These are phyloP conservation scores for Phaethornis superciliosus DNA, from an alignment of 2,113 vertebrate genomes.

Conservation along the genomic window DNA sequence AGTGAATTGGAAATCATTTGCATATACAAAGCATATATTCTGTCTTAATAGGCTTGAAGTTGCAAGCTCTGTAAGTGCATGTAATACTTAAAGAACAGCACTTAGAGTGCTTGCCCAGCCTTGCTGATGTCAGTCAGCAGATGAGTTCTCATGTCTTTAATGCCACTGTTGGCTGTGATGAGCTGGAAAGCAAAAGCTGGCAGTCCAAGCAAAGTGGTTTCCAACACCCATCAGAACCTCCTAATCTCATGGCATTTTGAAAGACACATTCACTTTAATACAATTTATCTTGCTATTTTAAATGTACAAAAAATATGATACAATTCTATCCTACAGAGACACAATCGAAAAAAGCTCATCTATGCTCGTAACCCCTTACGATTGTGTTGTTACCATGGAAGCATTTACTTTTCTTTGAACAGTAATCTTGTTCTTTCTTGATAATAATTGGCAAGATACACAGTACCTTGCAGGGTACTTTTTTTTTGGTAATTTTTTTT, in stretches of 20 bases:
- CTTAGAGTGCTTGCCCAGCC: background rate
- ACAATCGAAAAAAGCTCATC: background rate
- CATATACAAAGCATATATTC: background rate
- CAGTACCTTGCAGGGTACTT: background rate
- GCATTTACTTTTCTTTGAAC: background rate
- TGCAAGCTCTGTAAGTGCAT: background rate
- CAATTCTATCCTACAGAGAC: background rate
- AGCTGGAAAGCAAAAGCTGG: background rate
- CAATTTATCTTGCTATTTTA: background rate
- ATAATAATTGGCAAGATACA: background rate
- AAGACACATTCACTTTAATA: background rate
- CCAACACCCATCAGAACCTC: background rate
- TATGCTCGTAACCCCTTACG: background rate
- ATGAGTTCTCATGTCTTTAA: background rate
- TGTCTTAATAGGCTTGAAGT: background rate
- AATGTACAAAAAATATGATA: background rate
- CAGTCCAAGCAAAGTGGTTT: background rate
- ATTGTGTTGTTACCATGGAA: slow-evolving; percentile 40
- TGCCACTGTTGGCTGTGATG: background rate
- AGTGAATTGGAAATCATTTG: background rate
- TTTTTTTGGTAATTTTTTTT: background rate
- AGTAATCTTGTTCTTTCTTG: slow-evolving; percentile 12
- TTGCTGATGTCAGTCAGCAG: background rate
- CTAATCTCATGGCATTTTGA: background rate
- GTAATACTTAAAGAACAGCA: background rate